A percentile compares a stretch with the other conserved stretches of the same genome.
phyloP scores from a whole-genome alignment of 2,113 vertebrate genomes.

The Pterocles orientalis region DNA sequence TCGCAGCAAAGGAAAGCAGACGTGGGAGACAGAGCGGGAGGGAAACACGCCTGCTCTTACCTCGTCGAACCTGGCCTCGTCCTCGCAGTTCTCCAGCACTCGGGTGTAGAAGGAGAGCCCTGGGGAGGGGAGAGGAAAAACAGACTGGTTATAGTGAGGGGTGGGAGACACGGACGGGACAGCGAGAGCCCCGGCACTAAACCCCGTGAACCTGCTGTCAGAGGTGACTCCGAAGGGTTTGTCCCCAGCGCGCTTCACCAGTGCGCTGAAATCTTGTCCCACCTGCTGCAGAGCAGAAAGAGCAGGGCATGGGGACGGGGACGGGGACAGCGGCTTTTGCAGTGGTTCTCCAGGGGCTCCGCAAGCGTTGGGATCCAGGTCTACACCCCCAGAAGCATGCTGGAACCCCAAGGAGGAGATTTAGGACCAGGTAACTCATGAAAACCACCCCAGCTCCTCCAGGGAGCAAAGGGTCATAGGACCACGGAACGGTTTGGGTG shows the following conservation, averaged over 20 bases:
- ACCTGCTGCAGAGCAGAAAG: not conserved
- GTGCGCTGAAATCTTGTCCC: not conserved
- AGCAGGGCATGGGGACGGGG: not conserved
- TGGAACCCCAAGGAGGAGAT: not conserved
- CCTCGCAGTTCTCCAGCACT: constrained; percentile 89
- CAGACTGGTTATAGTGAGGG: not conserved
- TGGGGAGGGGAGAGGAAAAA: constrained; percentile 42
- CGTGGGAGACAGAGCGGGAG: rapidly evolving
- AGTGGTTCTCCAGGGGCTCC: not conserved
- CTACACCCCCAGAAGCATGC: not conserved
- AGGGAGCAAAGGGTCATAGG: not conserved
- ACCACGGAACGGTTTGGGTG: too few relatives aligned
- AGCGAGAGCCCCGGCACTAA: not conserved
- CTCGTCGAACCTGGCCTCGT: constrained; percentile 89
- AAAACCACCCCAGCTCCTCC: not conserved
- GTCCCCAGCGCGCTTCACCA: rapidly evolving
- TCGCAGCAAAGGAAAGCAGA: not conserved
- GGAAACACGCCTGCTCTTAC: constrained; percentile 63
- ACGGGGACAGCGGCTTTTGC: rapidly evolving
- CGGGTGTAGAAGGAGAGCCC: constrained; percentile 89
- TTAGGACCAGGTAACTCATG: not conserved
- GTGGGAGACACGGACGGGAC: not conserved
- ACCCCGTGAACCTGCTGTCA: not conserved
- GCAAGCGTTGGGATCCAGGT: not conserved
- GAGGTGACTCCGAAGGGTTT: not conserved